Base-by-base conservation (phyloP, 2,888 invertebrate genomes). In the Agonum fuliginosum region DNA sequence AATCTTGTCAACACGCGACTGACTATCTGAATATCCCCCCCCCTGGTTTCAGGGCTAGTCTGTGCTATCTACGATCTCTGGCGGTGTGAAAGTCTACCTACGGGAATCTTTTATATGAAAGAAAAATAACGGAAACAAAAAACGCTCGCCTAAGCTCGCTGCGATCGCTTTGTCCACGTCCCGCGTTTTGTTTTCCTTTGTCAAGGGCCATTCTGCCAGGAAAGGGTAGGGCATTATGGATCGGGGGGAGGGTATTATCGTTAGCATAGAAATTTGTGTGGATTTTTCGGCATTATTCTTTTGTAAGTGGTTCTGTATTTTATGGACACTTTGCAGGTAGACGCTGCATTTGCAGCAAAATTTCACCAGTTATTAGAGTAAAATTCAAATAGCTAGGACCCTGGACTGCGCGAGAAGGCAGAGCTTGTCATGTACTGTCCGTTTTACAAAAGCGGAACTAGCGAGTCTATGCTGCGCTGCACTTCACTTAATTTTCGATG, bases 71-170 rank as follows among this genome's bases (percentile, higher is more conserved):
- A 20, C 24, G 54, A 54, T 54, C 54, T 54, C 24, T 22, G 8
- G 8, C 10, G 24, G 17, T 22, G 17, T 20, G 54, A 22, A 8
- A 54, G n/a, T 54, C 54, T 22, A 22, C 54, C 54, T 54, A 54
- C 24, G 8, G 41, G 41, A 67, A 41, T 67, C 37, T 62, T 62
- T 62, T 62, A 62, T 62, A 34, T 58, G 27, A 1, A 34, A 62
- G 62, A 19, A 67, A 67, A 67, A 67, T 41, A 37, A 20, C 6
- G 41, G 41, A 67, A 41, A 41, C 67, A 67, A 41, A 67, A 67
- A 67, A 67, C 12, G 67, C 67, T 67, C 22, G 37, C 67, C 67
- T 41, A 67, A 67, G 67, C 67, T 67, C 20, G 19, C 67, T 37
- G 22, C 22, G 22, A 67, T 67, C 41, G 67, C 67, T 41, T 67